A percentile compares a stretch with the other conserved stretches of the same genome.
Conservation (phyloP, 2,113 vertebrate genomes). For the Platysternon megacephalum region DNA sequence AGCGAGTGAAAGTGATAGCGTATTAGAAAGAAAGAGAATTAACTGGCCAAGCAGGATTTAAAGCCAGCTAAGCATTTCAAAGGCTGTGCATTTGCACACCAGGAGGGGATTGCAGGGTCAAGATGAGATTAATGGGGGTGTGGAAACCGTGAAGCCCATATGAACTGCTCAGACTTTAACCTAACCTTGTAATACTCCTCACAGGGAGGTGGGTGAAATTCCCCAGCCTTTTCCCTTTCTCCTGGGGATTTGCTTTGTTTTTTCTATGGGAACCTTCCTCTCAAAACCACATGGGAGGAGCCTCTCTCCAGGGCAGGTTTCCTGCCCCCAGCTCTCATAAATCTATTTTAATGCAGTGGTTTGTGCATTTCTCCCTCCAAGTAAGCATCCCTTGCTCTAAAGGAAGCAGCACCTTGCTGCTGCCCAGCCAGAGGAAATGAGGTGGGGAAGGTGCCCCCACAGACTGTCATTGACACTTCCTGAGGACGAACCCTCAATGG, state of each 20-base stretch:
- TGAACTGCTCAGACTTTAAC: not conserved
- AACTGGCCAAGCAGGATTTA: slow-evolving; percentile 39
- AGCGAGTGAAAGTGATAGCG: not conserved
- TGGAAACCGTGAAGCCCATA: not conserved
- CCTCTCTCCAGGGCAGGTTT: not conserved
- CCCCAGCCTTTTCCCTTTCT: not conserved
- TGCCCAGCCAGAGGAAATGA: accelerated
- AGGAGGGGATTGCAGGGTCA: slow-evolving; percentile 2
- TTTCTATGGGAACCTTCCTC: accelerated
- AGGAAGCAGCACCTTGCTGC: not conserved
- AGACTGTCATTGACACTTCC: accelerated
- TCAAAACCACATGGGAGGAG: not conserved
- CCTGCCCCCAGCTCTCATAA: not conserved
- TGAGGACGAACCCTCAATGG: no score
- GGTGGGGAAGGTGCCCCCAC: not conserved
- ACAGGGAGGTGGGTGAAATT: not conserved
- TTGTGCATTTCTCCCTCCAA: not conserved
- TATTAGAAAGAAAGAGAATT: not conserved
- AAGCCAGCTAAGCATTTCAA: slow-evolving; percentile 45
- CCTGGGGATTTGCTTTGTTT: not conserved
- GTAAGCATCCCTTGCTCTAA: accelerated
- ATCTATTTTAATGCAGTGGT: accelerated
- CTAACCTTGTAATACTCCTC: not conserved
- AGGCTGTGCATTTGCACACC: not conserved
- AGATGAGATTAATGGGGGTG: not conserved